Conservation (phyloP, 2,797 vertebrate species). For the Garrulus glandarius region DNA sequence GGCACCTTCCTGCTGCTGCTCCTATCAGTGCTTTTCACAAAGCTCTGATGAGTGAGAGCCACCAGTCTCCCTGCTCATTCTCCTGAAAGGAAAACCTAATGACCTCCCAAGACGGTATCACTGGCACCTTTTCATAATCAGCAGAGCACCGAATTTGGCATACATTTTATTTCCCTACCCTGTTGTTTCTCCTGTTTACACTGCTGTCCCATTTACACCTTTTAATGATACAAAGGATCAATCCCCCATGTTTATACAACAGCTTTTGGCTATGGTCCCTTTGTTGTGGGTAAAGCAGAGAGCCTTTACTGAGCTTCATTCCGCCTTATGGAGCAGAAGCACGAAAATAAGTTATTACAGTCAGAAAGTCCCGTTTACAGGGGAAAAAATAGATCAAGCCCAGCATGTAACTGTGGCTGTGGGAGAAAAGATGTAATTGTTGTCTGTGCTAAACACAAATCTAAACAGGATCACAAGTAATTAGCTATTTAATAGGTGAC, state of each 20-base stretch:
- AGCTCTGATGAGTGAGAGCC: background rate
- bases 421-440: constrained; percentile 47
- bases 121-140: background rate
- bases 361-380: background rate
- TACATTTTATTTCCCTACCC: background rate
- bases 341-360: background rate
- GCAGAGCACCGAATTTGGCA: rapidly evolving
- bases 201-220: background rate
- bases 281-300: background rate
- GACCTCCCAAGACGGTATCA: background rate
- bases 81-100: background rate
- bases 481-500: constrained; percentile 59
- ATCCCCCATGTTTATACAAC: background rate
- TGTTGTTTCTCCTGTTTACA: background rate
- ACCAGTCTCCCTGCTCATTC: background rate
- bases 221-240: background rate
- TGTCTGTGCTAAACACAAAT: constrained; percentile 51
- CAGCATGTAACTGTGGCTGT: background rate
- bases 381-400: background rate
- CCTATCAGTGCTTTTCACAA: background rate
- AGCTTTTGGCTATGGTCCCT: background rate
- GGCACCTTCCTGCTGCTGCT: background rate
- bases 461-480: constrained; percentile 47
- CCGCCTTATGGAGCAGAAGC: background rate
- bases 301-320: background rate